Percentiles rank a stretch among this genome's conserved stretches.
Conservation (phyloP, 37 sponge, comb jelly and placozoan genomes). For the Mnemiopsis leidyi region DNA sequence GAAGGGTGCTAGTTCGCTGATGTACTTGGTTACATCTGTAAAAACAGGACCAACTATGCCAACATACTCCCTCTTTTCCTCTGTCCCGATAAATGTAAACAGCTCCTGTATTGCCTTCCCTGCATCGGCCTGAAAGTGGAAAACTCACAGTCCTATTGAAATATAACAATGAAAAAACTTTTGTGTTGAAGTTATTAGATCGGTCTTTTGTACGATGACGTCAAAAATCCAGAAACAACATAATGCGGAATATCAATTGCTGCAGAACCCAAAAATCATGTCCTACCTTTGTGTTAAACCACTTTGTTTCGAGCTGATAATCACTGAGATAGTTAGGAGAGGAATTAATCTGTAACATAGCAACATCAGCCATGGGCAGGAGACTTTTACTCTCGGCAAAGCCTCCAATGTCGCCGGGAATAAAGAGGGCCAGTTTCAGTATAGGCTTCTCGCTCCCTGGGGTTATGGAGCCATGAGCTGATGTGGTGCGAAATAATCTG, state of each 20-base stretch:
- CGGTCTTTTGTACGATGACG: too few species aligned
- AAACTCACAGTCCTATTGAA: too few species aligned
- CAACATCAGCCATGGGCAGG: constrained; percentile 43
- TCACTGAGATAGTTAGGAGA: constrained; percentile 9
- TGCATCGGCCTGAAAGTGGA: constrained; percentile 1
- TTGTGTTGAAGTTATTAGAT: too few species aligned
- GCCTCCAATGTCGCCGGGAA: constrained; percentile 38
- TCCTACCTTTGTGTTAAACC: constrained; percentile 57
- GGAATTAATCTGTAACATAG: constrained; percentile 4
- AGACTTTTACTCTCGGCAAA: constrained; percentile 37
- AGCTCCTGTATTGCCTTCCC: constrained; percentile 32
- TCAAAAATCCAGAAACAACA: too few species aligned
- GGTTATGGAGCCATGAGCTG: too few species aligned
- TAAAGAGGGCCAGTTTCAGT: constrained; percentile 18
- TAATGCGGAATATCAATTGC: too few species aligned
- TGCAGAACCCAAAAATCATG: neutral
- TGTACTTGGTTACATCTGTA: constrained; percentile 62
- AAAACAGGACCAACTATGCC: constrained; percentile 54
- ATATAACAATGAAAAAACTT: too few species aligned
- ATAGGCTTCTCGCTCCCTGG: neutral
- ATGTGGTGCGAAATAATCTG: too few species aligned
- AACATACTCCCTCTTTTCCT: constrained; percentile 10
- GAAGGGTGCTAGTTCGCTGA: constrained; percentile 65
- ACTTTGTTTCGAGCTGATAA: neutral
- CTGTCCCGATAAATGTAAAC: constrained; percentile 25